Percentiles rank a stretch among this genome's conserved stretches.
phyloP scores from a whole-genome alignment of 1,140 invertebrate genomes.

The Cydia fagiglandana region DNA sequence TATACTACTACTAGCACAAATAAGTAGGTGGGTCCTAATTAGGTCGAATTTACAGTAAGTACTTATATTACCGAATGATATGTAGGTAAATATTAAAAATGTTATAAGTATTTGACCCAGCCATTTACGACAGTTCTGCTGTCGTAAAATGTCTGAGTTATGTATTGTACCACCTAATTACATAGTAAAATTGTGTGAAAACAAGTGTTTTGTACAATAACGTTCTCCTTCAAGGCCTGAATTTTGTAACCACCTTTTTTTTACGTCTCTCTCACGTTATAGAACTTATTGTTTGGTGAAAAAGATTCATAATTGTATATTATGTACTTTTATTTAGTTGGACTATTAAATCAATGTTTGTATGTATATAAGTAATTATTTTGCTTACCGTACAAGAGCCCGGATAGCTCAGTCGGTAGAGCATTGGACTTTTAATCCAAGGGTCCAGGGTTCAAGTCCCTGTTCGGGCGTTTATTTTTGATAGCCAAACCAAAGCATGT shows the following conservation, averaged over 20 bases:
- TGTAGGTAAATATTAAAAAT: neutral
- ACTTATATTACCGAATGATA: neutral
- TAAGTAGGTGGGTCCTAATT: neutral
- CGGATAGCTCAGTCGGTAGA: slow-evolving; percentile 91
- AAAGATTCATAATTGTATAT: too few species aligned
- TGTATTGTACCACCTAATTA: neutral
- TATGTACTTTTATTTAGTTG: neutral
- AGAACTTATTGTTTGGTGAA: too few species aligned
- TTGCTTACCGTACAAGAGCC: slow-evolving; percentile 59
- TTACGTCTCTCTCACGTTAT: too few species aligned
- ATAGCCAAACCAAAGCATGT: too few species aligned
- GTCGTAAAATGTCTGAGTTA: too few species aligned
- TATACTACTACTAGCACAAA: too few species aligned
- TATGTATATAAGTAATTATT: neutral
- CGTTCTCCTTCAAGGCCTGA: neutral
- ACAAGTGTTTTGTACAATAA: slow-evolving; percentile 4
- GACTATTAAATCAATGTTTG: neutral
- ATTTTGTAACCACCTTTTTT: neutral
- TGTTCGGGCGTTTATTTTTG: slow-evolving; percentile 10
- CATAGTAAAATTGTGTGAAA: neutral
- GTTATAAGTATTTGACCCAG: neutral
- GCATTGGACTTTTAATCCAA: slow-evolving; percentile 93
- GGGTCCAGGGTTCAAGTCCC: slow-evolving; percentile 92
- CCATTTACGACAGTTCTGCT: neutral
- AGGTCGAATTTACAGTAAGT: neutral